Conservation (phyloP, 2,113 vertebrate genomes). For the Baryphthengus martii region DNA sequence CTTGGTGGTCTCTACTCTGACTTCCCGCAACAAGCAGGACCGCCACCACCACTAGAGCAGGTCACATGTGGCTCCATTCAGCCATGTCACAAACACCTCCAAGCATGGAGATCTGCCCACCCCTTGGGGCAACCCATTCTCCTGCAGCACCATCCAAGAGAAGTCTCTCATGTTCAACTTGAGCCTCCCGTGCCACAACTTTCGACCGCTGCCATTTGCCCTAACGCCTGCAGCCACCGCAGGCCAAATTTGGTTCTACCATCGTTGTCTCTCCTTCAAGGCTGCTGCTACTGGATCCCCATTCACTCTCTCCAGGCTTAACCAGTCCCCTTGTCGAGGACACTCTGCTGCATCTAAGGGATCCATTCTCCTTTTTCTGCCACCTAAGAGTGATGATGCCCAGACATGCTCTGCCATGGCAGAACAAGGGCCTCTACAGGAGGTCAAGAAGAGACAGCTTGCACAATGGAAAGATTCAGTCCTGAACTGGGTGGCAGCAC, state of each 20-base stretch:
- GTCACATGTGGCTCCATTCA: background rate
- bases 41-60: background rate
- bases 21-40: background rate
- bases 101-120: background rate
- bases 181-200: background rate
- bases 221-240: rapidly evolving
- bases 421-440: background rate
- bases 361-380: background rate
- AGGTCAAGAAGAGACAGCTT: background rate
- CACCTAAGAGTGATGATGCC: background rate
- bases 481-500: background rate
- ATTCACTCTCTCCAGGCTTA: background rate
- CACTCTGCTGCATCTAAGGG: background rate
- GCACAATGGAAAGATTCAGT: background rate
- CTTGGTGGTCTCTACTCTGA: background rate
- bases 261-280: background rate
- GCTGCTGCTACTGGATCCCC: background rate
- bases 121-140: background rate
- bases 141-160: background rate
- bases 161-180: background rate
- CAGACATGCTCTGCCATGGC: background rate
- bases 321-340: background rate
- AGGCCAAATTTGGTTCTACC: background rate
- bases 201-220: background rate
- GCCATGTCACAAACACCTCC: background rate